Percentiles rank a stretch among this genome's conserved stretches.
Conservation (phyloP, 1,140 invertebrate species). For the Drosophila eugracilis region DNA sequence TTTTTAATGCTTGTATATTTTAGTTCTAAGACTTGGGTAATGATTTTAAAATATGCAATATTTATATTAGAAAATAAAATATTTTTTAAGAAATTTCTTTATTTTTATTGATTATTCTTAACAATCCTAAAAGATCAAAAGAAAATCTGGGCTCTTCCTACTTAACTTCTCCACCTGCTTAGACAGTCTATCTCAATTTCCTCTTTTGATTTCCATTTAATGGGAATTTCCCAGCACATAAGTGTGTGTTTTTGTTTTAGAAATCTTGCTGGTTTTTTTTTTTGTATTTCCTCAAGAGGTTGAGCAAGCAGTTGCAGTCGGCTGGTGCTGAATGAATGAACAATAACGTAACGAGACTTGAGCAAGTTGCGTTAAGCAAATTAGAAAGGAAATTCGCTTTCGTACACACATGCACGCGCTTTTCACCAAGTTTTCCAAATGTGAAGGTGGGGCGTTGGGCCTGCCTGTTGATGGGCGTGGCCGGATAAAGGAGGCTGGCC, state of each 20-base stretch:
- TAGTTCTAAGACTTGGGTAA: too few species aligned
- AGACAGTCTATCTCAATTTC: too few species aligned
- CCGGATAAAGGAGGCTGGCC: conserved; percentile 31
- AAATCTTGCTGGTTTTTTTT: too few species aligned
- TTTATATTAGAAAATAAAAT: too few species aligned
- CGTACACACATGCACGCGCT: conserved; percentile 1
- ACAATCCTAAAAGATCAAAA: too few species aligned
- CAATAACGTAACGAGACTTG: conserved; percentile 54
- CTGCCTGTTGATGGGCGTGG: conserved; percentile 5
- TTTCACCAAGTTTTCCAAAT: neutral
- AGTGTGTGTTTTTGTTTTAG: neutral
- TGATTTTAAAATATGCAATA: too few species aligned
- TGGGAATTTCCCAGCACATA: neutral
- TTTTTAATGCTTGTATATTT: too few species aligned
- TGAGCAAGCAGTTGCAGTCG: conserved; percentile 38
- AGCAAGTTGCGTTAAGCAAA: conserved; percentile 62
- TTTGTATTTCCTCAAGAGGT: conserved; percentile 1
- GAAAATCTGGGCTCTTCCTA: too few species aligned
- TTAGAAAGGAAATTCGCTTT: conserved; percentile 57
- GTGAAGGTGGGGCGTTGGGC: neutral
- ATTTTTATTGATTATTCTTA: too few species aligned
- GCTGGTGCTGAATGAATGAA: conserved; percentile 28
- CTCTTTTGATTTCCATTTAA: neutral
- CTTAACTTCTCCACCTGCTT: too few species aligned
- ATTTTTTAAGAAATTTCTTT: too few species aligned